Evolutionary conservation across 2,113 vertebrate genomes (phyloP).

Genomic region (Malurus melanocephalus): DNA sequence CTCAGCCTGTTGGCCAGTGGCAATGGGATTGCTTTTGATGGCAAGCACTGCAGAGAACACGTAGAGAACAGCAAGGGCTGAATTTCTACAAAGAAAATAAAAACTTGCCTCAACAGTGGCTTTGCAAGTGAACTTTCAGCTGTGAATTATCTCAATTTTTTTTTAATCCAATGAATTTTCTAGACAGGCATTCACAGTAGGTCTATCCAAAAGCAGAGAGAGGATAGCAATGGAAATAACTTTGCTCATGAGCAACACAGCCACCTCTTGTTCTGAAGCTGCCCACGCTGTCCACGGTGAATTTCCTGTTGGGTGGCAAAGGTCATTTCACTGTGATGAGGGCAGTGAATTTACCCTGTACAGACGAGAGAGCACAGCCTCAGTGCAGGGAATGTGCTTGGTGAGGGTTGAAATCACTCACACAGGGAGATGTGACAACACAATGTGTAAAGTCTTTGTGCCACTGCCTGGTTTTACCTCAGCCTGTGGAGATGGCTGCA

Average conservation of each 20-base stretch:
- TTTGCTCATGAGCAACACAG: background rate
- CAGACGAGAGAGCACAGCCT: background rate
- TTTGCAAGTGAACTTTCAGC: background rate
- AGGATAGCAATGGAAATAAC: background rate
- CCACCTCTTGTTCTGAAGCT: background rate
- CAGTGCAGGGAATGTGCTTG: background rate
- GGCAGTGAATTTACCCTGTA: background rate
- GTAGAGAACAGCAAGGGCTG: background rate
- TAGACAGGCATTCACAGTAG: background rate
- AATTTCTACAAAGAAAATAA: background rate
- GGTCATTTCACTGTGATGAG: background rate
- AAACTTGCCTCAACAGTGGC: background rate
- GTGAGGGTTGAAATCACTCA: background rate
- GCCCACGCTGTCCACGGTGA: background rate
- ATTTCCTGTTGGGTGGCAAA: background rate
- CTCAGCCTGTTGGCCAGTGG: background rate
- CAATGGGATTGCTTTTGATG: background rate
- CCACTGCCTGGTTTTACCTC: background rate
- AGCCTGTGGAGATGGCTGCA: background rate
- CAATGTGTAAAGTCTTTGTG: background rate
- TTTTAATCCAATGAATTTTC: background rate
- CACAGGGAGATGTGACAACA: background rate
- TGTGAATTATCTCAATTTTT: background rate
- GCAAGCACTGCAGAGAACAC: background rate
- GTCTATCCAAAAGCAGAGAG: background rate